Percentiles rank a stretch among this genome's conserved stretches.
Conservation (phyloP, 2,888 invertebrate species). For the Trisateles emortualis region DNA sequence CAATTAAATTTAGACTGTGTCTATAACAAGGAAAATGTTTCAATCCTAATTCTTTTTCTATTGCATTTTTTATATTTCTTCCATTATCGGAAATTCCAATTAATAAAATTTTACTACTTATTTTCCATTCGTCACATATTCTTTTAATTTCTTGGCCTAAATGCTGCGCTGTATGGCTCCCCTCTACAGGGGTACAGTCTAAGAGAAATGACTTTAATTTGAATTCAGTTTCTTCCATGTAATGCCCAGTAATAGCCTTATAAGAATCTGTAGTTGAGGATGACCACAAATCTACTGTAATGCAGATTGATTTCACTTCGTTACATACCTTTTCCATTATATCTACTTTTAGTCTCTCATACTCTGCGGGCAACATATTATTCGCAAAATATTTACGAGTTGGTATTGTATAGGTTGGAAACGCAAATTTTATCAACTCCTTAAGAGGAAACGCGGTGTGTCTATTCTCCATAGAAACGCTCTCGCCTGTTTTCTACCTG, state of each 20-base stretch:
- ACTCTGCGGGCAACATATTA: slow-evolving; percentile 6
- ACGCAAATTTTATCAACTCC: slow-evolving; percentile 1
- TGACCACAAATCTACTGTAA: slow-evolving; percentile 19
- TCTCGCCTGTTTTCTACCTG: too few species aligned
- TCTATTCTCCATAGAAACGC: too few species aligned
- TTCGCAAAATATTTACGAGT: slow-evolving; percentile 6
- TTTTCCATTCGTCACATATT: slow-evolving; percentile 14
- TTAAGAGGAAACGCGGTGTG: too few species aligned
- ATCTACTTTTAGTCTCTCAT: slow-evolving; percentile 7
- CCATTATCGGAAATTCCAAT: slow-evolving; percentile 24
- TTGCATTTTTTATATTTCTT: slow-evolving; percentile 13
- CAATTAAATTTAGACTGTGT: background rate
- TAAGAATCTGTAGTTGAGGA: slow-evolving; percentile 14
- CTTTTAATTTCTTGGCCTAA: slow-evolving; percentile 3
- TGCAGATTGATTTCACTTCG: slow-evolving; percentile 16
- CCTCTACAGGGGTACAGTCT: slow-evolving; percentile 4
- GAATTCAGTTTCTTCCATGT: slow-evolving; percentile 15
- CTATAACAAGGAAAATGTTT: background rate
- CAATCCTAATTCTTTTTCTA: background rate
- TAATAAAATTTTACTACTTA: slow-evolving; percentile 4
- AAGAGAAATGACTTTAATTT: slow-evolving; percentile 10
- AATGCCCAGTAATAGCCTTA: slow-evolving; percentile 19
- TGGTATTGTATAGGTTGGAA: slow-evolving; percentile 1
- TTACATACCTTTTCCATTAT: slow-evolving; percentile 10
- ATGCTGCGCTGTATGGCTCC: slow-evolving; percentile 7